phyloP scores from a whole-genome alignment of 2,797 vertebrate genomes.

The Eurystomus glaucurus region DNA sequence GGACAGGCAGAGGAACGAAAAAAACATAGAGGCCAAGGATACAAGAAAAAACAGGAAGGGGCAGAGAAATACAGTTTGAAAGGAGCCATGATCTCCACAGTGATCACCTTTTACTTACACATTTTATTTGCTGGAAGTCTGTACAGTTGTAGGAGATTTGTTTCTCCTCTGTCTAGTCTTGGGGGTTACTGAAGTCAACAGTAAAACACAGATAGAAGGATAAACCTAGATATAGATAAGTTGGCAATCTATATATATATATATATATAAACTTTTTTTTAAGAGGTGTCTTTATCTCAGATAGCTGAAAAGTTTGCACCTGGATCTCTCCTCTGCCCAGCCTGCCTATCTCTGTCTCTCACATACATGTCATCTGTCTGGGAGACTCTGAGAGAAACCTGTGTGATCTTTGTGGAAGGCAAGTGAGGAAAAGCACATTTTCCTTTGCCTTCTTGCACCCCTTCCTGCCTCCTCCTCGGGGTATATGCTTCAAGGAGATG shows the following conservation, averaged over 20 bases:
- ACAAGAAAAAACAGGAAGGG: not conserved
- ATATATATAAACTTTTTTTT: not conserved
- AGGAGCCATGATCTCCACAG: slow-evolving; percentile 15
- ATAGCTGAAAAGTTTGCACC: slow-evolving; percentile 2
- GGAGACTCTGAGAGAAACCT: slow-evolving; percentile 15
- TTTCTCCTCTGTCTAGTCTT: not conserved
- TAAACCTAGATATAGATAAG: slow-evolving; percentile 23
- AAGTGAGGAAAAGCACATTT: slow-evolving; percentile 17
- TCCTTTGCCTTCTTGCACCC: not conserved
- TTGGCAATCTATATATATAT: slow-evolving; percentile 2
- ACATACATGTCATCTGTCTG: not conserved
- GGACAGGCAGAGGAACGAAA: not conserved
- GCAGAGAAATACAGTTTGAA: slow-evolving; percentile 26
- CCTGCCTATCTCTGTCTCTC: slow-evolving; percentile 7
- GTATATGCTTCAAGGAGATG: not conserved
- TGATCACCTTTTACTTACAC: slow-evolving; percentile 14
- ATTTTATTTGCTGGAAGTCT: not conserved
- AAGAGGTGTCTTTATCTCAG: not conserved
- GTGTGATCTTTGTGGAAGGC: not conserved
- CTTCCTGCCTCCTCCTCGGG: not conserved
- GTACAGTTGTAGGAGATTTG: not conserved
- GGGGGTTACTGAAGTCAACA: not conserved
- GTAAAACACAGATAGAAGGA: slow-evolving; percentile 1
- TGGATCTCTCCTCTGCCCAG: not conserved
- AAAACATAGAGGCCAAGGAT: not conserved